Evolutionary conservation across 2,888 invertebrate species (phyloP), one percentile per base, ranked within the genome.

Genomic region (Mycalesis mineus): DNA sequence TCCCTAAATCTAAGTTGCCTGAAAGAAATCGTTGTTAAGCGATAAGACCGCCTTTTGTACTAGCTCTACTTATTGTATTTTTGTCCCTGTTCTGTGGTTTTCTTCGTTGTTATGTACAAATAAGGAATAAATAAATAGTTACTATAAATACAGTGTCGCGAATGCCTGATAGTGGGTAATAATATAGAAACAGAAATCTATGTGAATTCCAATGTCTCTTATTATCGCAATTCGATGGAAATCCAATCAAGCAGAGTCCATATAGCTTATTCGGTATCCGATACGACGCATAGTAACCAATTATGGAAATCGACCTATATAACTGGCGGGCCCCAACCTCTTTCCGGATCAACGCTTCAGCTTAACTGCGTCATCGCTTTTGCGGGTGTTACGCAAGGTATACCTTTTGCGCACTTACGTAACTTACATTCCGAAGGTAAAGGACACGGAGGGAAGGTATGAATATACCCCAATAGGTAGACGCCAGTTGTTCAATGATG

Each of bases 281-380:
- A 29, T 44, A 44, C 44, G 29, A 7, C 28, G 44, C 11, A 42
- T 42, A 22, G n/a, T 31, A 45, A 45, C 45, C 45, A 45, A 45
- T 45, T 45, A 45, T 29, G 45, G 29, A 45, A 45, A 45, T 45
- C 29, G 45, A 45, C 13, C 45, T 29, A 29, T 45, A 31, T 45
- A 31, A 45, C 45, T 45, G 45, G 29, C 28, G 7, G 13, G 13
- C 29, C 45, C 45, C 14, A 29, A 28, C 45, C 45, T 45, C 45
- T 45, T 45, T 45, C 29, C 45, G 45, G 45, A 31, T 31, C 29
- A 45, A 45, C 45, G 45, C 45, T 45, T 31, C 29, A 29, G 13
- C 29, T 14, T 14, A 45, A 31, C 29, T 31, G 28, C 45, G 45
- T 45, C 45, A 45, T 45, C 45, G 8, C 29, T 45, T 44, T 31